Evolutionary conservation across 1,140 invertebrate species (phyloP), one percentile per base, ranked within the genome.

Genomic region (Ericerus pela): DNA sequence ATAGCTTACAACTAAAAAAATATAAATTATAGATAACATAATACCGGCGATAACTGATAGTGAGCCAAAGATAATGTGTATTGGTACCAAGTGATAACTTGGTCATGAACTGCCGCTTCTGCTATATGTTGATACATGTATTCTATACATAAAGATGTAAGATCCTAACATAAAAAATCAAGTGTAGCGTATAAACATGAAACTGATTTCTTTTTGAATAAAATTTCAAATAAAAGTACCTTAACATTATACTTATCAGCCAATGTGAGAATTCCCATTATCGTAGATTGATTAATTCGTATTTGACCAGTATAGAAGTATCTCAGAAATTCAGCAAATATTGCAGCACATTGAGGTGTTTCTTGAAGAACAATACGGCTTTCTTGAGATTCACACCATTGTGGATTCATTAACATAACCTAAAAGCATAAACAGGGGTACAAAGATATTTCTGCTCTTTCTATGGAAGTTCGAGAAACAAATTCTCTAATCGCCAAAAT

Each of bases 241-340:
- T 82, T 84, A 4, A 95, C 85, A 73, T 93, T 91, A 69, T 96
- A 96, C 71, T 96, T 96, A 68, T 96, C 91, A 28, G 88, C 89
- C 31, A 96, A 69, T 4, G 82, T 85, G 27, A 95, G 71, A 59
- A 95, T 79, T 12, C 89, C 84, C 67, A 94, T 76, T 22, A 92
- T 89, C 54, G 82, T 82, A 31, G 76, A 74, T 63, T 91, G 78
- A 28, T 81, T 87, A 60, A 95, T 84, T 62, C 81, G 75, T 60
- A 95, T 86, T 68, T 86, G 80, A 18, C 92, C 91, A 1, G 90
- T 92, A 71, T 96, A 96, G 66, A 96, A 84, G 71, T 95, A 96
- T 28, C 75, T 74, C 12, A 96, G 72, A 72, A 96, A 94, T 66
- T 86, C 79, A 57, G 83, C 85, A 72, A 96, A 96, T 24, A 92